Evolutionary conservation across 1,140 invertebrate genomes (phyloP).

Genomic region (Pollicipes pollicipes): DNA sequence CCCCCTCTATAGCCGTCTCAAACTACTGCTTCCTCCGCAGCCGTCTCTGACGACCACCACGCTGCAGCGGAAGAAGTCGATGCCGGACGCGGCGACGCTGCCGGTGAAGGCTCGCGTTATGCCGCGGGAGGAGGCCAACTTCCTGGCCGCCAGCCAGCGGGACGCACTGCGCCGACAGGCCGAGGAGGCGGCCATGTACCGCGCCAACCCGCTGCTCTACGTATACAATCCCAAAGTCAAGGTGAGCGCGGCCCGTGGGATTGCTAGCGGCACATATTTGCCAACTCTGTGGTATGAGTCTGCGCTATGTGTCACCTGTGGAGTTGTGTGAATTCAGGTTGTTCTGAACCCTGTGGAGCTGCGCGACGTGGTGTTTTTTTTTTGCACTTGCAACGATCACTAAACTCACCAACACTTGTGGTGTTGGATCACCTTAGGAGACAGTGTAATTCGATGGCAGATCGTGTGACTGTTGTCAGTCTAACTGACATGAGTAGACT

Average conservation of each 20-base stretch:
- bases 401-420: too few relatives aligned
- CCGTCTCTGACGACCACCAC: slow-evolving; percentile 38
- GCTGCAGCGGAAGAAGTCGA: slow-evolving; percentile 75
- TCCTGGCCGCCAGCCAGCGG: slow-evolving; percentile 72
- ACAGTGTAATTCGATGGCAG: too few relatives aligned
- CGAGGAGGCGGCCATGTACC: slow-evolving; percentile 76
- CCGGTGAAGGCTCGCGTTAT: slow-evolving; percentile 56
- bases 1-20: too few relatives aligned
- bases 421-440: too few relatives aligned
- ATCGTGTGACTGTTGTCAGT: too few relatives aligned
- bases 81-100: slow-evolving; percentile 76
- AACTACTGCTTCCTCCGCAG: slow-evolving; percentile 33
- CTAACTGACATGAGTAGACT: too few relatives aligned
- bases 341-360: too few relatives aligned
- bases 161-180: slow-evolving; percentile 79
- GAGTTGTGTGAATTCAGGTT: too few relatives aligned
- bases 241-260: slow-evolving; percentile 41
- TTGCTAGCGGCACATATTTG: not conserved
- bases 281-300: not conserved
- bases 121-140: slow-evolving; percentile 85
- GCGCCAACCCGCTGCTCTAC: slow-evolving; percentile 84
- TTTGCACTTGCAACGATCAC: too few relatives aligned
- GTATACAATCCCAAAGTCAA: slow-evolving; percentile 90
- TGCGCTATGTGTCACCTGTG: not conserved
- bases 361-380: too few relatives aligned